Percentiles rank a stretch among this genome's conserved stretches.
Conservation (phyloP, 2,797 vertebrate genomes). For the Chromobotia macracanthus region DNA sequence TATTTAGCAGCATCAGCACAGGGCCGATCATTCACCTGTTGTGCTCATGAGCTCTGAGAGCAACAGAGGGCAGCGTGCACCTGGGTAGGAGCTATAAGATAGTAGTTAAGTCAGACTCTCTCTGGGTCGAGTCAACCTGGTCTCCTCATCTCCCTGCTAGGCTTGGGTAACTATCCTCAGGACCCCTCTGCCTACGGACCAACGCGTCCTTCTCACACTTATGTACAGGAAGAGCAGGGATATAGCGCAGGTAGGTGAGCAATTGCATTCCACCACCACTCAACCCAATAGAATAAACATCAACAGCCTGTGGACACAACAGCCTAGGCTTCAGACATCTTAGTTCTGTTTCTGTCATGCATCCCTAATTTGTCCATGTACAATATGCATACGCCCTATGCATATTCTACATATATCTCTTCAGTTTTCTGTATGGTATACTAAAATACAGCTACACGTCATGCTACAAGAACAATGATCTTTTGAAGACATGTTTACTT, state of each 20-base stretch:
- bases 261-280: constrained; percentile 80
- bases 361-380: constrained; percentile 47
- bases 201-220: constrained; percentile 89
- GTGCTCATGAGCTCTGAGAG: constrained; percentile 64
- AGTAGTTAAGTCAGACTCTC: constrained; percentile 69
- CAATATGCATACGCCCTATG: constrained; percentile 69
- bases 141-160: constrained; percentile 88
- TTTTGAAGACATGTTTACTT: constrained; percentile 43
- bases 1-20: constrained; percentile 40
- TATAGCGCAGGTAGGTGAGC: constrained; percentile 88
- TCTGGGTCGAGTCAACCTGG: constrained; percentile 88
- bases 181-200: constrained; percentile 89
- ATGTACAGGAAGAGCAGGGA: constrained; percentile 93
- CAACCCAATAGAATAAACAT: constrained; percentile 66
- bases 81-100: constrained; percentile 41
- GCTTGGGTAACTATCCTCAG: constrained; percentile 90
- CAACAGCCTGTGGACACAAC: constrained; percentile 64
- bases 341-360: constrained; percentile 60
- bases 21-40: constrained; percentile 55
- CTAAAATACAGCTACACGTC: constrained; percentile 67
- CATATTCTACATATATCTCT: constrained; percentile 72
- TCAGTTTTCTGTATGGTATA: constrained; percentile 62
- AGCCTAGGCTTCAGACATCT: constrained; percentile 52
- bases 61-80: constrained; percentile 54
- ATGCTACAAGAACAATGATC: constrained; percentile 20